Percentiles rank a stretch among this genome's conserved stretches.
Evolutionary conservation across 1,140 invertebrate species (phyloP).

Genomic region (Drosophila bocqueti): DNA sequence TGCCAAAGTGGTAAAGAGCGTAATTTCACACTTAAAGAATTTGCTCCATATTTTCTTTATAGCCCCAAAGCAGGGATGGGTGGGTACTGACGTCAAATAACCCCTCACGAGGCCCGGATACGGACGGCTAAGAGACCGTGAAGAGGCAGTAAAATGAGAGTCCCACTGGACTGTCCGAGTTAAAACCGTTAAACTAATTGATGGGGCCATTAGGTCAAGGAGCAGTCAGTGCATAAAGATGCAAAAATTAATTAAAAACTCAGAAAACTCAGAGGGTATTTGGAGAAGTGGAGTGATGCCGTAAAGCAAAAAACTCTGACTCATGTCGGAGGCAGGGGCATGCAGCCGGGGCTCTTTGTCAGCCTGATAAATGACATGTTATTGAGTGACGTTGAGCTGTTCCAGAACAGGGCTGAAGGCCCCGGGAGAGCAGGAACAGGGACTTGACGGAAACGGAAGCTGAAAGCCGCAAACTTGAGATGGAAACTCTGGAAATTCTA

Average conservation of each 20-base stretch:
- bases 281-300: not conserved
- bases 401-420: not conserved
- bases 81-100: slow-evolving; percentile 59
- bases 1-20: not conserved
- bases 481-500: not conserved
- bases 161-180: slow-evolving; percentile 3
- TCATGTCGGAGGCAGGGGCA: not conserved
- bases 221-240: slow-evolving; percentile 1
- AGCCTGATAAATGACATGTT: slow-evolving; percentile 54
- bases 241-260: slow-evolving; percentile 7
- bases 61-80: slow-evolving; percentile 27
- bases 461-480: not conserved
- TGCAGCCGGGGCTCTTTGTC: slow-evolving; percentile 31
- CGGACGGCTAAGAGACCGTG: not conserved
- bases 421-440: too few species aligned
- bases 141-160: not conserved
- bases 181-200: slow-evolving; percentile 26
- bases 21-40: slow-evolving; percentile 44
- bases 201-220: slow-evolving; percentile 30
- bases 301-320: slow-evolving; percentile 4
- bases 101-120: slow-evolving; percentile 18
- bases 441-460: not conserved
- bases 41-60: slow-evolving; percentile 50
- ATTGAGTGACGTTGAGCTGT: slow-evolving; percentile 46
- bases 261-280: not conserved